phyloP scores from a whole-genome alignment of 2,888 invertebrate genomes.

The Antheraea assamensis region DNA sequence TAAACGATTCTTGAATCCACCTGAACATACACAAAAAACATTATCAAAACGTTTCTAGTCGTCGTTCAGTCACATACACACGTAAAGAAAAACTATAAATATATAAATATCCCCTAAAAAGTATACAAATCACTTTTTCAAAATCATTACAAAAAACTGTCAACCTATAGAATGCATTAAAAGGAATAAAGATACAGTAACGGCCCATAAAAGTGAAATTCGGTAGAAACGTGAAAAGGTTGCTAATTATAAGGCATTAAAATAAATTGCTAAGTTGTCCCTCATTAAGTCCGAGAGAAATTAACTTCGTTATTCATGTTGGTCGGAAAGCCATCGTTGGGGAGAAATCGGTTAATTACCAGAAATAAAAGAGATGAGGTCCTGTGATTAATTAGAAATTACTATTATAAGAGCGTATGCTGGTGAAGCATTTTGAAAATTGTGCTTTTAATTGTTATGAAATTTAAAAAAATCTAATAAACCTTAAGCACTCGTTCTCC shows the following conservation, averaged over 20 bases:
- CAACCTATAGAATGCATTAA: conserved; percentile 9
- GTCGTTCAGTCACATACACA: too few relatives aligned
- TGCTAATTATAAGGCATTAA: conserved; percentile 33
- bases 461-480: background rate
- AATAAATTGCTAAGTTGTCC: conserved; percentile 32
- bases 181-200: conserved; percentile 17
- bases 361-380: conserved; percentile 7
- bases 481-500: background rate
- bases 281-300: conserved; percentile 24
- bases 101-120: background rate
- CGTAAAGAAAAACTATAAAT: too few relatives aligned
- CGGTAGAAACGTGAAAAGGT: conserved; percentile 24
- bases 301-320: conserved; percentile 24
- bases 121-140: background rate
- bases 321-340: conserved; percentile 18
- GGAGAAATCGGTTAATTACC: conserved; percentile 22
- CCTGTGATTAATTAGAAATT: background rate
- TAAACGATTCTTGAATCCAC: too few relatives aligned
- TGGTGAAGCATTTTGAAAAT: background rate
- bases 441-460: too few relatives aligned
- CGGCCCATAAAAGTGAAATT: conserved; percentile 23
- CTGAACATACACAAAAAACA: too few relatives aligned
- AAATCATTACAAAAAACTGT: background rate
- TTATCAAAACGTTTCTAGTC: too few relatives aligned
- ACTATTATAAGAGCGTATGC: background rate